Evolutionary conservation across 2,797 vertebrate species (phyloP), one percentile per base, ranked within the genome.

Genomic region (Halcyon chelicuti): DNA sequence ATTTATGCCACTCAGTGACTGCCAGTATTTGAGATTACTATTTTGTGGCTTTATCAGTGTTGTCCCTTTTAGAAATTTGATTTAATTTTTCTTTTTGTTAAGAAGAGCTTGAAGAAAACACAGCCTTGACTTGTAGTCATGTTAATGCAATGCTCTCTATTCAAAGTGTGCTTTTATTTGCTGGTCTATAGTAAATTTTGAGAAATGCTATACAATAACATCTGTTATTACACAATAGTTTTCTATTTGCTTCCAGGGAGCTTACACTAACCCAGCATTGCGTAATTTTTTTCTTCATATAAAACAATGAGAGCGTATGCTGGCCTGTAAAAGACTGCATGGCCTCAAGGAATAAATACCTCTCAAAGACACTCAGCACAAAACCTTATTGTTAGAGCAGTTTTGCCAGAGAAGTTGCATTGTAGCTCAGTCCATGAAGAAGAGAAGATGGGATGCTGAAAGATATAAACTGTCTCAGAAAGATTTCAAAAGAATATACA

Each of bases 381-480:
- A 98, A 98, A 97, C 97, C 78, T 97, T 97, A 99, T 98, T 99
- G 99, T 99, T 96, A 96, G 68, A 97, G 93, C 75, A 92, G 14
- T 37, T 94, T 98, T 95, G 92, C 97, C 98, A 98, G 92, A 98
- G 98, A 97, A 98, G 97, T 98, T 98, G 97, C 96, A 94, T 95
- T 98, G 98, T 98, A 98, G 96, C 98, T 98, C 96, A 95, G 88
- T 87, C 95, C 94, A 97, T 22, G 20, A 95, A 97, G 96, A 97
- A 87, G 94, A 97, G 84, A 94, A 96, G 71, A 84, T 93, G 98
- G 94, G 73, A 97, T 97, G 96, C 93, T 96, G 98, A 98, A 98
- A 98, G 96, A 97, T 94, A 88, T 96, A 94, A 97, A 95, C 93
- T 97, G 96, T 97, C 93, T 95, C 61, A 93, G 84, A 82, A 86